Base-by-base conservation (phyloP, 2,113 vertebrate species). In the Symphodus melops region DNA sequence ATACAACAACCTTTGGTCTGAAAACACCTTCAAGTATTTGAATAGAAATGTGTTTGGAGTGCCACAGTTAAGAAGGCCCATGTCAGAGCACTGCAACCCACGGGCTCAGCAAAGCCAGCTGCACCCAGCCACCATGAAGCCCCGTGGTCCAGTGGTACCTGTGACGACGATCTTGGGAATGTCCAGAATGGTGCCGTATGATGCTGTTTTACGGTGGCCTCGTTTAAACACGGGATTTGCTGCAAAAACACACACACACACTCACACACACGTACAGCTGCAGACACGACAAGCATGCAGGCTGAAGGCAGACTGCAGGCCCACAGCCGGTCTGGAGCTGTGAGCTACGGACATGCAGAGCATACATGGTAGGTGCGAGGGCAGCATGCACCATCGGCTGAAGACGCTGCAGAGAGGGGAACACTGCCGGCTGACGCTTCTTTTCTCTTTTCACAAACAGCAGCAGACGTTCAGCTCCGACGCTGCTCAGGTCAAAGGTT, bases 131-230 rank as follows among this genome's bases (percentile, higher is more conserved):
- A 89, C 79, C 87, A 76, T 84, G 79, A 72, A 68, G 79, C 84
- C 86, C 78, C 61, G 78, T 53, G 71, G 83, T 82, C 89, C 88
- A 87, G 93, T 91, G 96, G 95, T 99, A 99, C 98, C 98, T 99
- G 98, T 95, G 94, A 97, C 94, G 97, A 98, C 93, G 97, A 98
- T 98, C 97, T 99, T 96, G 95, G 98, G 97, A 94, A 98, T 95
- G 95, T 99, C 98, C 96, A 98, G 96, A 96, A 99, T 98, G 96
- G 97, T 99, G 95, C 98, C 98, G 94, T 95, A 96, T 84, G 98
- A 99, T 92, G 98, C 98, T 64, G 98, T 99, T 99, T 99, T 99
- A 97, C 97, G 97, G 91, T 99, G 98, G 93, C 98, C 97, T 95
- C 95, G 96, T 95, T 98, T 99, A 96, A 95, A 96, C 95, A 94